Evolutionary conservation across 2,888 invertebrate genomes (phyloP), one percentile per base, ranked within the genome.

Genomic region (Pyrocoelia pectoralis): DNA sequence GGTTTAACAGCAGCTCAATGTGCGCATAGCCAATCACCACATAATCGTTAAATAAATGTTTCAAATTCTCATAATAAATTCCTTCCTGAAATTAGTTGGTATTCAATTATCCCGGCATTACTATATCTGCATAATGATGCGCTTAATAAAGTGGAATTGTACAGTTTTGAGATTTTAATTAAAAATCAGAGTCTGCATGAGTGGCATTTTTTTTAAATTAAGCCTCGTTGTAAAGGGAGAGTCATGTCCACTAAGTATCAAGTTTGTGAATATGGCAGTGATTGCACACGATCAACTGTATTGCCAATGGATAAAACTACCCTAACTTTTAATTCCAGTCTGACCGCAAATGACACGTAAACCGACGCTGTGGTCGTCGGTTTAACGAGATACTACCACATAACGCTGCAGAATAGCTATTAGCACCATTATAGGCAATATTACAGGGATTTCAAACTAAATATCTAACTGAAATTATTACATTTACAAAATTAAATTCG

Each of bases 341-440:
- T 72, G 73, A 77, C 78, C 79, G 72, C 79, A 79, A 79, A 79
- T 76, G 79, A 78, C 79, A 79, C 79, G 79, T 78, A 79, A 79
- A 79, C 77, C 75, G 77, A 72, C 68, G 69, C 72, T 76, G 77
- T 70, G 78, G 79, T 77, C 74, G 78, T 76, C 77, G 79, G 78
- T 79, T 79, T 77, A 79, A 79, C 79, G 79, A 78, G 79, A 79
- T 78, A 80, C 76, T 76, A 77, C 77, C 79, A 74, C 78, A 79
- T 79, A 79, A 79, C 78, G 78, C 77, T 76, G 72, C 74, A 70
- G 74, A 78, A 79, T 76, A 71, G 77, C 78, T 76, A 80, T 80
- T 80, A 79, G 77, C 76, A 72, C 79, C 76, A 78, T 79, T 79
- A 79, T 72, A 76, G 77, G 75, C 76, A 75, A 78, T 79, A 77